These are phyloP conservation scores for Aporrectodea caliginosa DNA, from an alignment of 1,140 invertebrate species.

Conservation along the genomic window DNA sequence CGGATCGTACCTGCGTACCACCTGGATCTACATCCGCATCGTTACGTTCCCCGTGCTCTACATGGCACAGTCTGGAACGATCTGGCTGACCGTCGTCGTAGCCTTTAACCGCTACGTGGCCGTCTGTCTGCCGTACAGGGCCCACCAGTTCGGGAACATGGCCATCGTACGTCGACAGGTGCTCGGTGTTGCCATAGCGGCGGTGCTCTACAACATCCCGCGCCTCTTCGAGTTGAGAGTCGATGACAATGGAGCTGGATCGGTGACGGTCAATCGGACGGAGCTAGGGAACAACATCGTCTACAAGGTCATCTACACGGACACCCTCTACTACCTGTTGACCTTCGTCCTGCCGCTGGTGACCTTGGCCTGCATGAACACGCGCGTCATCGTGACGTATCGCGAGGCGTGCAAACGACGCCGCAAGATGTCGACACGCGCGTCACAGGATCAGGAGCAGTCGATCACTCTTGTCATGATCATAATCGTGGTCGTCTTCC, in stretches of 20 bases:
- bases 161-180: constrained; percentile 12
- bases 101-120: constrained; percentile 29
- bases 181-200: neutral
- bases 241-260: neutral
- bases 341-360: constrained; percentile 27
- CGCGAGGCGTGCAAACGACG: constrained; percentile 9
- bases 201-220: constrained; percentile 22
- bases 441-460: constrained; percentile 10
- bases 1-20: neutral
- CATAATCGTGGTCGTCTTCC: constrained; percentile 25
- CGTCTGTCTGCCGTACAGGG: constrained; percentile 28
- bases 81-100: constrained; percentile 30
- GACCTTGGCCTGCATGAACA: constrained; percentile 26
- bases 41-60: constrained; percentile 20
- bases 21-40: constrained; percentile 23
- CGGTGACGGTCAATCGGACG: constrained; percentile 19
- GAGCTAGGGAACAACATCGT: neutral
- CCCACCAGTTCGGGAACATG: constrained; percentile 23
- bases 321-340: constrained; percentile 27
- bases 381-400: constrained; percentile 24
- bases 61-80: constrained; percentile 27
- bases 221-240: constrained; percentile 27
- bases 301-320: constrained; percentile 24
- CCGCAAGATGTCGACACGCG: constrained; percentile 16
- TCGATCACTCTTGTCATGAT: constrained; percentile 32